Evolutionary conservation across 2,888 invertebrate genomes (phyloP).

Genomic region (Amphipoea lucens): DNA sequence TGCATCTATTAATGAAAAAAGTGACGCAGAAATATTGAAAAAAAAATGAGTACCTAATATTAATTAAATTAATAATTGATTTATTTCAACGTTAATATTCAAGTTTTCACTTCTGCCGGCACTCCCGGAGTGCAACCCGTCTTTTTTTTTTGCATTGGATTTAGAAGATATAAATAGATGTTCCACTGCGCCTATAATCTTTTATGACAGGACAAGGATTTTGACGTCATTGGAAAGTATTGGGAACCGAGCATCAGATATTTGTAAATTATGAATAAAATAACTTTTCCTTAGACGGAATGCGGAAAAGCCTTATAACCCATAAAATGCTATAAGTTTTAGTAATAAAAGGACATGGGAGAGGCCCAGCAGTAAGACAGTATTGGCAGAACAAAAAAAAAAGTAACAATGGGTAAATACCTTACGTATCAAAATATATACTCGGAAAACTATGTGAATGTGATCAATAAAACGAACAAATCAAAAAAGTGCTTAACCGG

Average conservation of each 20-base stretch:
- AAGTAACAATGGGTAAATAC: not conserved
- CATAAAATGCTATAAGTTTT: not conserved
- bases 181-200: not conserved
- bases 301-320: not conserved
- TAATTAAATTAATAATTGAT: too few relatives aligned
- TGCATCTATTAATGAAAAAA: too few relatives aligned
- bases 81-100: too few relatives aligned
- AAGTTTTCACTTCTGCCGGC: too few relatives aligned
- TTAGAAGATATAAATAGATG: slow-evolving; percentile 9
- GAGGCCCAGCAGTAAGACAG: not conserved
- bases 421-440: not conserved
- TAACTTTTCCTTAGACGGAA: not conserved
- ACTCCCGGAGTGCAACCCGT: too few relatives aligned
- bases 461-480: not conserved
- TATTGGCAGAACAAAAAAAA: too few relatives aligned
- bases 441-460: not conserved
- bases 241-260: slow-evolving; percentile 6
- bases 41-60: too few relatives aligned
- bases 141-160: too few relatives aligned
- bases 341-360: not conserved
- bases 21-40: too few relatives aligned
- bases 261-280: not conserved
- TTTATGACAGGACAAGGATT: not conserved
- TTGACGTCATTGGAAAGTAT: slow-evolving; percentile 14
- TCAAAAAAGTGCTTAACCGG: not conserved